These are phyloP conservation scores for Tadarida brasiliensis DNA, from an alignment of 2,797 vertebrate genomes.

Conservation along the genomic window DNA sequence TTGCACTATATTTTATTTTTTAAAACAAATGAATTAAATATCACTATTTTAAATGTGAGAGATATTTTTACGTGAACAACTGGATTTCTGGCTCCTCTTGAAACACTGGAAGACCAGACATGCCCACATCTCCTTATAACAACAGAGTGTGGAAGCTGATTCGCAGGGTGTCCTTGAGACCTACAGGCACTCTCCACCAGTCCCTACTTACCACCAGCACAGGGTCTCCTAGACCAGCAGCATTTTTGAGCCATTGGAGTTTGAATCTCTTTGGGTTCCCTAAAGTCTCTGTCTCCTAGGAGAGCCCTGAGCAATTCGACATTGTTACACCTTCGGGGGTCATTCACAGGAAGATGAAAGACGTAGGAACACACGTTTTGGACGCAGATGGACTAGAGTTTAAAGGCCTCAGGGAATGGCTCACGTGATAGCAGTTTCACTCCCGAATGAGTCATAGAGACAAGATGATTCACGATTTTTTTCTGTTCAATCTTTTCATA, in stretches of 20 bases:
- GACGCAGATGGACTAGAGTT: not conserved
- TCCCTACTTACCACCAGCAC: not conserved
- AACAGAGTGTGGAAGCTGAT: too few species aligned
- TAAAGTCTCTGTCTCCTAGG: not conserved
- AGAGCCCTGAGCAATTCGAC: not conserved
- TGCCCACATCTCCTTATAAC: not conserved
- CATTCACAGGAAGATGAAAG: not conserved
- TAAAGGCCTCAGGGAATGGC: not conserved
- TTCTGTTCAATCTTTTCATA: not conserved
- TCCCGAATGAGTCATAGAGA: not conserved
- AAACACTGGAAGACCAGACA: not conserved
- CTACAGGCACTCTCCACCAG: not conserved
- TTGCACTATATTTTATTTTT: not conserved
- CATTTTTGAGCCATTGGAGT: not conserved
- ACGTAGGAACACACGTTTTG: not conserved
- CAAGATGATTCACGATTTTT: not conserved
- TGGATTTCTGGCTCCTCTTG: not conserved
- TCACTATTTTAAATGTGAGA: not conserved
- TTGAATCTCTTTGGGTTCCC: not conserved
- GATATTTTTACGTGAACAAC: not conserved
- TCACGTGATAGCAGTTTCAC: not conserved
- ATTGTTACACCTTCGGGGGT: not conserved
- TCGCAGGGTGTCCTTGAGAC: too few species aligned
- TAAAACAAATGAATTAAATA: not conserved
- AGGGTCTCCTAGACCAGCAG: not conserved